Percentiles rank a stretch among this genome's conserved stretches.
phyloP scores from a whole-genome alignment of 1,140 invertebrate genomes.

The Bombus confusus region DNA sequence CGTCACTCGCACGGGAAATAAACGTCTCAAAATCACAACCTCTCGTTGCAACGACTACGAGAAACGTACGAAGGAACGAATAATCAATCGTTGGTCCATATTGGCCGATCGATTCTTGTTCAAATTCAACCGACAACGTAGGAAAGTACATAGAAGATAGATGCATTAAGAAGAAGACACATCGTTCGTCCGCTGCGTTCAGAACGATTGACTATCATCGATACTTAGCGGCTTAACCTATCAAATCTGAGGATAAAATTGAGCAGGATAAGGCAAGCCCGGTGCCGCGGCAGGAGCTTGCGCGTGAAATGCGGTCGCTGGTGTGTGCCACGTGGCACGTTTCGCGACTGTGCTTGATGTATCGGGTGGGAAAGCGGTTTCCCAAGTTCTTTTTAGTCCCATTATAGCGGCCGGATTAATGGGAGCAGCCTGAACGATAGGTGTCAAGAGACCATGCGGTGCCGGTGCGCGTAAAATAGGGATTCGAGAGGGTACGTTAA shows the following conservation, averaged over 20 bases:
- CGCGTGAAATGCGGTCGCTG: constrained; percentile 73
- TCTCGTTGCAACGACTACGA: not conserved
- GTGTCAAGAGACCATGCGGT: constrained; percentile 80
- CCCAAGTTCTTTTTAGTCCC: constrained; percentile 82
- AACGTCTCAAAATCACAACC: constrained; percentile 32
- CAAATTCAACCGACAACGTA: not conserved
- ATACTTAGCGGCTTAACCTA: constrained; percentile 51
- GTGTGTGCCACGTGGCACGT: constrained; percentile 77
- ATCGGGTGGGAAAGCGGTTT: constrained; percentile 77
- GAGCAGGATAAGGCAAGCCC: constrained; percentile 79
- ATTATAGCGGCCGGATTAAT: constrained; percentile 82
- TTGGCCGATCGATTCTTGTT: no score
- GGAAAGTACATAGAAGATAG: not conserved
- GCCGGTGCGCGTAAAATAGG: constrained; percentile 79
- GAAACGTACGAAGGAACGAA: constrained; percentile 8
- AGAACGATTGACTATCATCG: not conserved
- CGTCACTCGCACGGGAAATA: not conserved
- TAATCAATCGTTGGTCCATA: not conserved
- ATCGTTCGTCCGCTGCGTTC: not conserved
- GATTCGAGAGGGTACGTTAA: constrained; percentile 79
- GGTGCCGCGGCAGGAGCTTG: constrained; percentile 69
- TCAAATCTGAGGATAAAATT: constrained; percentile 80
- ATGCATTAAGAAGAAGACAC: not conserved
- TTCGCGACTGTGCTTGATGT: constrained; percentile 71
- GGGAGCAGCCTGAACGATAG: constrained; percentile 74